A percentile compares a stretch with the other conserved stretches of the same genome.
phyloP scores from a whole-genome alignment of 1,140 invertebrate species.

The Metaphire vulgaris region DNA sequence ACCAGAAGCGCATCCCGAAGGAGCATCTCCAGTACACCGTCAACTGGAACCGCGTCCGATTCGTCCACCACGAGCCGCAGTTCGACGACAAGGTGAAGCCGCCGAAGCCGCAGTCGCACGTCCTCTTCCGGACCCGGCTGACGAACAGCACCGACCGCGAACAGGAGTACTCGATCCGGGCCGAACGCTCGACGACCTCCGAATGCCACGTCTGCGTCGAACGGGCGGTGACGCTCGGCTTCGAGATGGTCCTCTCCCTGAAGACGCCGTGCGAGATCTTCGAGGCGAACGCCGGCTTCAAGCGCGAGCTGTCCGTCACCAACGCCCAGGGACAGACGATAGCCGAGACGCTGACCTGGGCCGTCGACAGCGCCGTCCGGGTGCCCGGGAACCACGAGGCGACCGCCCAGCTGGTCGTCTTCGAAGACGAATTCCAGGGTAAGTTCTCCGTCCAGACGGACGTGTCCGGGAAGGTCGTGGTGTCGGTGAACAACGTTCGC shows the following conservation, averaged over 20 bases:
- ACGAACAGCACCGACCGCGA: constrained; percentile 52
- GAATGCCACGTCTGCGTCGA: constrained; percentile 35
- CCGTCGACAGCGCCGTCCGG: constrained; percentile 52
- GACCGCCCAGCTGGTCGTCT: constrained; percentile 52
- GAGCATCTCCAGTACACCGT: constrained; percentile 46
- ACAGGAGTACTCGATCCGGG: constrained; percentile 55
- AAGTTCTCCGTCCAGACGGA: constrained; percentile 46
- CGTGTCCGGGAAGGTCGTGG: constrained; percentile 47
- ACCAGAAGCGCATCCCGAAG: constrained; percentile 44
- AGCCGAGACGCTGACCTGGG: constrained; percentile 53
- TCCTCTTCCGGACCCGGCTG: constrained; percentile 54
- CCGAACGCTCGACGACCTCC: constrained; percentile 52
- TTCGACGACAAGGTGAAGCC: constrained; percentile 36
- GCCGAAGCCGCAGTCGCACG: constrained; percentile 26
- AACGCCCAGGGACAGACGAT: constrained; percentile 49
- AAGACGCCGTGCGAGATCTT: constrained; percentile 55
- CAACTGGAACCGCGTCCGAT: constrained; percentile 50
- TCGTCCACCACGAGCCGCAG: constrained; percentile 45
- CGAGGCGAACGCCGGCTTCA: constrained; percentile 54
- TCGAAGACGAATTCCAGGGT: constrained; percentile 52
- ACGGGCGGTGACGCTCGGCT: constrained; percentile 50
- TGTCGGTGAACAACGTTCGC: constrained; percentile 46
- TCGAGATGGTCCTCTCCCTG: constrained; percentile 52
- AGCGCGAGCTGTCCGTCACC: constrained; percentile 53
- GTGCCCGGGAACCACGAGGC: constrained; percentile 49